Evolutionary conservation across 2,113 vertebrate genomes (phyloP).

Genomic region (Microtus ochrogaster): DNA sequence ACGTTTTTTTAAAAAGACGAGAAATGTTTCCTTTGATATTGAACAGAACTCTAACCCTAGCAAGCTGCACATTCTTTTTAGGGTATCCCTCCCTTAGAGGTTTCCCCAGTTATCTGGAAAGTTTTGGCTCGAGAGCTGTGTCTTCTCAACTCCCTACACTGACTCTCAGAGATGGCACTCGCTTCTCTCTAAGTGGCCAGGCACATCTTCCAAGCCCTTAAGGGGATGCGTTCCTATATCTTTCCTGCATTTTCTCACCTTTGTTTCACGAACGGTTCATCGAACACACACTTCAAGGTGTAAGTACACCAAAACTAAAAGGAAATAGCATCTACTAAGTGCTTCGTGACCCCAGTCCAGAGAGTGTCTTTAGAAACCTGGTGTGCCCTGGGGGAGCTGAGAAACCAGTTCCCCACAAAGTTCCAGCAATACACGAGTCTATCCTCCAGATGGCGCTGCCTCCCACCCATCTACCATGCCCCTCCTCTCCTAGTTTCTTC

Average conservation of each 20-base stretch:
- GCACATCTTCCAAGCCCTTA: not conserved
- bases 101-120: conserved; percentile 68
- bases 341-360: not conserved
- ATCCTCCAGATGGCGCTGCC: not conserved
- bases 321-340: not conserved
- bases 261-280: not conserved
- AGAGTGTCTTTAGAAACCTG: not conserved
- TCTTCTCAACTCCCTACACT: not conserved
- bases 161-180: not conserved
- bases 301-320: not conserved
- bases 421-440: not conserved
- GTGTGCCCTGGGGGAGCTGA: not conserved
- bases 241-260: not conserved
- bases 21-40: conserved; percentile 82
- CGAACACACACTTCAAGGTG: not conserved
- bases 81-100: conserved; percentile 68
- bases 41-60: conserved; percentile 79
- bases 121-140: not conserved
- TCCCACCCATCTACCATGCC: not conserved
- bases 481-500: not conserved
- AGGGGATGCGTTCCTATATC: not conserved
- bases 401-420: not conserved
- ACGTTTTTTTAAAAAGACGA: conserved; percentile 73
- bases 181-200: conserved; percentile 13
- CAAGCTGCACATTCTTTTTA: conserved; percentile 77